Evolutionary conservation across 2,113 vertebrate species (phyloP), one percentile per base, ranked within the genome.

Genomic region (Pionites leucogaster): DNA sequence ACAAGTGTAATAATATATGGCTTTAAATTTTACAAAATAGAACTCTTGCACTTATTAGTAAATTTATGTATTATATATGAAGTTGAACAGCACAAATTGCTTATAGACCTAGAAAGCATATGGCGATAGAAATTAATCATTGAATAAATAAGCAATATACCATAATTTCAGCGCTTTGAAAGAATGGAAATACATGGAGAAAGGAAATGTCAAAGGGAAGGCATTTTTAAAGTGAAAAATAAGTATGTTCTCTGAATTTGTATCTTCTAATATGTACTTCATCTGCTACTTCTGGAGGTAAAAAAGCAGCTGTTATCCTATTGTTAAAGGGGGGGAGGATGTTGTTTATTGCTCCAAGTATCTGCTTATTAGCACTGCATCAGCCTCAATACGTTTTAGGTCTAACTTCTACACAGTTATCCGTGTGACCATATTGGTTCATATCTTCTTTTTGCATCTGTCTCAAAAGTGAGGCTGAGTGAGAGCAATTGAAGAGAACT

Each of bases 21-120:
- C 39, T 91, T 64, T 78, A 53, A 82, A 71, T 94, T 96, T 95
- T 95, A 88, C 33, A 93, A 47, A 91, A 77, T 81, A 88, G 76
- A 53, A 85, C 37, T 62, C 19, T 37, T 85, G 25, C 74, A 39
- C 37, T 77, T 84, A 75, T 72, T 86, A 91, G 47, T 83, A 46
- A 52, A 71, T 82, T 27, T 71, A 63, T 77, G 28, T 47, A 11
- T 80, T 90, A 46, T 82, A 93, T 88, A 92, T 96, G 70, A 96
- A 92, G 35, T 57, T 62, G 29, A 72, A 79, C 14, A 70, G 13
- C 18, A 46, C 33, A 92, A 33, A 13, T 68, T 88, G 52, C 46
- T 60, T 71, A 11, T 39, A 92, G 39, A 79, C 37, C 46, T 75
- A 42, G 86, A 91, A 90, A 90, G 46, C 39, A 81, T 92, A 65